These are phyloP conservation scores for Theocolax elegans DNA, from an alignment of 1,140 invertebrate species.

Conservation along the genomic window DNA sequence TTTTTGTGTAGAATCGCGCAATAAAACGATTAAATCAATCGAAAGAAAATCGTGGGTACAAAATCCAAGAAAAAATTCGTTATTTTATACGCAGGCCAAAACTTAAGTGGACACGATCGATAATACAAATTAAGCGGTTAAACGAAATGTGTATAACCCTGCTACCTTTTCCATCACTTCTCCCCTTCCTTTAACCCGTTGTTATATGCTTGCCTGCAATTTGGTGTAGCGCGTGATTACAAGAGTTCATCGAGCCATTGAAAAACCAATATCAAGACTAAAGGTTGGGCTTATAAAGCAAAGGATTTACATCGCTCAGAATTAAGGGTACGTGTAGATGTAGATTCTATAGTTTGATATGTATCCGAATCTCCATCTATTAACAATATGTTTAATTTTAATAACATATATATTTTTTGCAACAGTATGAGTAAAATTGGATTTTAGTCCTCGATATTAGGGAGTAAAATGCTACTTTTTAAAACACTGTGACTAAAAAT, in stretches of 20 bases:
- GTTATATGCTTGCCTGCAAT: conserved; percentile 44
- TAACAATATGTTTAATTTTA: too few relatives aligned
- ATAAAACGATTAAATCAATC: conserved; percentile 23
- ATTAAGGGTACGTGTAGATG: too few relatives aligned
- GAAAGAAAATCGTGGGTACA: conserved; percentile 9
- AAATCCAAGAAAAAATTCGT: conserved; percentile 43
- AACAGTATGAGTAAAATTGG: too few relatives aligned
- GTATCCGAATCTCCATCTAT: too few relatives aligned
- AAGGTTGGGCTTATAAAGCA: too few relatives aligned
- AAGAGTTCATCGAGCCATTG: conserved; percentile 23
- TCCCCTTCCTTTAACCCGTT: conserved; percentile 30
- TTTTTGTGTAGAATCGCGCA: background rate
- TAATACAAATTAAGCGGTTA: conserved; percentile 54
- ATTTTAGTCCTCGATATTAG: too few relatives aligned
- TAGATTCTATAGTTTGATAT: too few relatives aligned
- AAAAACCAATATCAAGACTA: too few relatives aligned
- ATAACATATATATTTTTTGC: too few relatives aligned
- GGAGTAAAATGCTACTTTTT: too few relatives aligned
- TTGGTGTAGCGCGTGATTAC: conserved; percentile 48
- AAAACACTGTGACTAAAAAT: too few relatives aligned
- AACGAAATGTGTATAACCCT: conserved; percentile 51
- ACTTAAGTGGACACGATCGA: conserved; percentile 49
- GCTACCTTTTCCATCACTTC: conserved; percentile 43
- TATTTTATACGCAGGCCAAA: conserved; percentile 45
- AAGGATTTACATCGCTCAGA: too few relatives aligned